A percentile compares a stretch with the other conserved stretches of the same genome.
Evolutionary conservation across 2,888 invertebrate species (phyloP).

Genomic region (Carterocephalus palaemon): DNA sequence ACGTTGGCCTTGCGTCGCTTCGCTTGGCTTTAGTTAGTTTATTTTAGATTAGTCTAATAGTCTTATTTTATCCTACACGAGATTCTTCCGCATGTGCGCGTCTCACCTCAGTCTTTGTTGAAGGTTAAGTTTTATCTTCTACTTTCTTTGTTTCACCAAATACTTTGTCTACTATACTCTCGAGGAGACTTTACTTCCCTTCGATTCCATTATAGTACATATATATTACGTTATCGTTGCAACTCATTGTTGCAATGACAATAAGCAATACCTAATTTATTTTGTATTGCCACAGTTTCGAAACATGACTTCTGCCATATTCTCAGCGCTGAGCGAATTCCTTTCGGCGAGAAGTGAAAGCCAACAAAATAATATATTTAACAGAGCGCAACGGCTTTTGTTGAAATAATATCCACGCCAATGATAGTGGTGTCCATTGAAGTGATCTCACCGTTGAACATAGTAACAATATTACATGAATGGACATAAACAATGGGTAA

Average conservation of each 20-base stretch:
- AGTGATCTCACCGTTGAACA: slow-evolving; percentile 5
- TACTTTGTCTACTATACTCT: no score
- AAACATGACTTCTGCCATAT: slow-evolving; percentile 31
- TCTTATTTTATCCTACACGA: slow-evolving; percentile 15
- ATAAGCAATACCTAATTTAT: slow-evolving; percentile 13
- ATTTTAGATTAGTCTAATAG: slow-evolving; percentile 12
- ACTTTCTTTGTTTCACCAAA: slow-evolving; percentile 1
- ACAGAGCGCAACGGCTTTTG: slow-evolving; percentile 55
- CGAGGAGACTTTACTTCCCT: no score
- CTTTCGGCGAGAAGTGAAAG: slow-evolving; percentile 65
- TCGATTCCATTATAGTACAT: no score
- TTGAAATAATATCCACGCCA: slow-evolving; percentile 28
- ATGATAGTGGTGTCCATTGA: slow-evolving; percentile 16
- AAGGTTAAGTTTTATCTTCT: slow-evolving; percentile 7
- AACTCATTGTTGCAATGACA: slow-evolving; percentile 1
- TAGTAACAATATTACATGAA: slow-evolving; percentile 17
- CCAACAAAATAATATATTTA: slow-evolving; percentile 56
- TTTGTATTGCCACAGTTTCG: slow-evolving; percentile 6
- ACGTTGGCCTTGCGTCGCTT: slow-evolving; percentile 18
- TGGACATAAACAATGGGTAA: slow-evolving; percentile 27
- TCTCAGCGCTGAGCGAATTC: slow-evolving; percentile 52
- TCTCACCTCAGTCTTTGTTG: slow-evolving; percentile 1
- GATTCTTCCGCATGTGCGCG: slow-evolving; percentile 13
- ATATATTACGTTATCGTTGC: slow-evolving; percentile 3
- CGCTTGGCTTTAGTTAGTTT: slow-evolving; percentile 15